Evolutionary conservation across 2,888 invertebrate genomes (phyloP), one percentile per base, ranked within the genome.

Genomic region (Nomada lathburiana): DNA sequence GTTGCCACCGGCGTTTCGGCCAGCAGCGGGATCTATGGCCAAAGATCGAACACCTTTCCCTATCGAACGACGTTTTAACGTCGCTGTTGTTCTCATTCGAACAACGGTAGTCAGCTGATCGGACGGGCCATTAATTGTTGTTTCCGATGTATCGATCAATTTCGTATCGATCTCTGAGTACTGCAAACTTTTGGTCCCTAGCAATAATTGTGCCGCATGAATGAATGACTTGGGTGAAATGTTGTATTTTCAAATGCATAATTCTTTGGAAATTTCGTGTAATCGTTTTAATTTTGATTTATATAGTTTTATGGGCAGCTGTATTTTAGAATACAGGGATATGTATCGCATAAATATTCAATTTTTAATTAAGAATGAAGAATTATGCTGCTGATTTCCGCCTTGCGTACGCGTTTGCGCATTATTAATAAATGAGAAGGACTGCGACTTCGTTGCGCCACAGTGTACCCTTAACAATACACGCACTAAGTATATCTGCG

Each of bases 111-210:
- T n/a, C 50, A 20, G 20, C 52, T 47, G n/a, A 20, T 20, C 47
- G 47, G n/a, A 70, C 23, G n/a, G 10, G 13, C 26, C 20, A 57
- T 68, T n/a, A n/a, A n/a, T n/a, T 68, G 63, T 62, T 64, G 64
- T 59, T 59, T 59, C 59, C 67, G 36, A 73, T 73, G 55, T 62
- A 74, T 74, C 50, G 74, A 74, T 74, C 67, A 29, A 59, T 50
- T 74, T 59, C 59, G 44, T 59, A 67, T 73, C 57, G 73, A 73
- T 29, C 29, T 64, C 65, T 29, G n/a, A 29, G 16, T 20, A 47
- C n/a, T 29, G 57, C 18, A 16, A 20, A 16, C 18, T 11, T 23
- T 47, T 20, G 29, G 65, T 18, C 18, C 1, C 29, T 20, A 26
- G 64, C 36, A 44, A 55, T 72, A 72, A 72, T 72, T 64, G 63